Evolutionary conservation across 2,797 vertebrate genomes (phyloP).

Genomic region (Bovichtus variegatus): DNA sequence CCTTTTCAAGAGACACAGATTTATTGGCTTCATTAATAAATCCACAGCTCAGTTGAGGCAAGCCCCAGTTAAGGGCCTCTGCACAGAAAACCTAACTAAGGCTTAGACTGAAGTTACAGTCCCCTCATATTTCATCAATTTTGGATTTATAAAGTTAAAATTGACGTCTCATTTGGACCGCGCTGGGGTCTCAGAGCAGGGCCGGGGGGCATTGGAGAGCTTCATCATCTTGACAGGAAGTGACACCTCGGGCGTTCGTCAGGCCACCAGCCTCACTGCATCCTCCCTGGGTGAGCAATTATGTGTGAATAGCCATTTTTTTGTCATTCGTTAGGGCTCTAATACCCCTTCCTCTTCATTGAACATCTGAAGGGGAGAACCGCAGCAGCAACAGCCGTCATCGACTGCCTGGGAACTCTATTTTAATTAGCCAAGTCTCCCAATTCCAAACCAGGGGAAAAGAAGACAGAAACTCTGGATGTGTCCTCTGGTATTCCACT

Average conservation of each 20-base stretch:
- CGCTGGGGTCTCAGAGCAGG: conserved; percentile 67
- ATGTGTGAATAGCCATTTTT: conserved; percentile 81
- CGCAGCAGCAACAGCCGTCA: conserved; percentile 55
- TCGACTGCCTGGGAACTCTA: conserved; percentile 66
- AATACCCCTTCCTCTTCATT: conserved; percentile 76
- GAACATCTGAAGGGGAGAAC: conserved; percentile 72
- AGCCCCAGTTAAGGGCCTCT: conserved; percentile 63
- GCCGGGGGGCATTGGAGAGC: conserved; percentile 67
- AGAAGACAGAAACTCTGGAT: conserved; percentile 41
- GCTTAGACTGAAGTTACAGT: conserved; percentile 60
- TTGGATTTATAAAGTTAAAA: conserved; percentile 79
- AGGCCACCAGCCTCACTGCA: conserved; percentile 77
- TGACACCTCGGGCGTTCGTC: conserved; percentile 78
- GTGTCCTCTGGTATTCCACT: conserved; percentile 42
- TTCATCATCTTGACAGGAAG: conserved; percentile 86
- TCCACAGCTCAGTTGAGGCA: conserved; percentile 37
- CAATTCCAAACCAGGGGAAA: conserved; percentile 61
- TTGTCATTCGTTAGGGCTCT: conserved; percentile 82
- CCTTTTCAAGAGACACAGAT: conserved; percentile 45
- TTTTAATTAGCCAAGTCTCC: conserved; percentile 78
- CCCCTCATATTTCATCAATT: conserved; percentile 79
- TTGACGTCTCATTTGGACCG: conserved; percentile 74
- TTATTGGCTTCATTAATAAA: conserved; percentile 69
- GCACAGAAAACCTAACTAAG: conserved; percentile 57
- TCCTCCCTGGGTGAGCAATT: conserved; percentile 88